phyloP scores from a whole-genome alignment of 2,113 vertebrate species.

The Myotis davidii region DNA sequence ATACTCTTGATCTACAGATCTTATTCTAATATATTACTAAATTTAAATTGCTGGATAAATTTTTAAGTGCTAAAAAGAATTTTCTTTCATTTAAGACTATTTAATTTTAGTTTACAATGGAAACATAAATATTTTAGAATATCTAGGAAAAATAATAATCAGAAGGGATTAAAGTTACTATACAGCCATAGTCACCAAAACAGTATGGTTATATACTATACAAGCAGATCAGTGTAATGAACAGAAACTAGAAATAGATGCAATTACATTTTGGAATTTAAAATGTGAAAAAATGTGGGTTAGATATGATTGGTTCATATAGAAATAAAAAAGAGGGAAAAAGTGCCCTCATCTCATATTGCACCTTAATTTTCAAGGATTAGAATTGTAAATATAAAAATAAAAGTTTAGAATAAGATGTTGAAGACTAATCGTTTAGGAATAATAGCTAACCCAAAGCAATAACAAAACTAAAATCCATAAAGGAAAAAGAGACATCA shows the following conservation, averaged over 20 bases:
- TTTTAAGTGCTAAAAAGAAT: not conserved
- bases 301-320: fast-evolving
- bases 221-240: fast-evolving
- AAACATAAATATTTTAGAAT: not conserved
- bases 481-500: not conserved
- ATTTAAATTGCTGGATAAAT: not conserved
- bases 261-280: not conserved
- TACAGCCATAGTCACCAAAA: not conserved
- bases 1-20: not conserved
- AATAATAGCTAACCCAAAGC: not conserved
- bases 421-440: not conserved
- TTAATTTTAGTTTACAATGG: not conserved
- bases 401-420: not conserved
- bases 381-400: not conserved
- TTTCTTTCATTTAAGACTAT: not conserved
- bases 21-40: not conserved
- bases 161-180: not conserved
- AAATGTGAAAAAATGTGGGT: not conserved
- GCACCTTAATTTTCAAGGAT: not conserved
- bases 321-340: not conserved
- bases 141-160: not conserved
- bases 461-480: not conserved
- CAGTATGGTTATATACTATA: no score
- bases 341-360: not conserved
- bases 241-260: not conserved